These are phyloP conservation scores for Meta bourneti DNA, from an alignment of 2,888 invertebrate genomes.

Conservation along the genomic window DNA sequence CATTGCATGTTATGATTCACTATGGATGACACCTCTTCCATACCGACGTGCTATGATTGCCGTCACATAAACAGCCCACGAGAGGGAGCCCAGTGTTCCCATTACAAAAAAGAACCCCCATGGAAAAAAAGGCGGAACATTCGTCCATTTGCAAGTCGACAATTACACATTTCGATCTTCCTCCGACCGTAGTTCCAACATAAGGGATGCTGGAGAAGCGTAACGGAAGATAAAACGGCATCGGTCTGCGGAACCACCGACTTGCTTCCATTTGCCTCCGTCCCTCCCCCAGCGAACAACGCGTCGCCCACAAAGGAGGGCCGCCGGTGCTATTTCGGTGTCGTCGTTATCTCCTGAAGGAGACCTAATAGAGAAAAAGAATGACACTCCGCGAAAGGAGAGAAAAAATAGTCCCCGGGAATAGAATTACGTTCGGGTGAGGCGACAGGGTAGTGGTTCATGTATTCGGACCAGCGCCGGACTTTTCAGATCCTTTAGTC, in stretches of 20 bases:
- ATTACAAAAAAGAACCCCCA: too few relatives aligned
- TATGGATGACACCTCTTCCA: too few relatives aligned
- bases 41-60: too few relatives aligned
- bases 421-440: background rate
- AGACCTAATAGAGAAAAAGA: constrained; percentile 7
- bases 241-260: background rate
- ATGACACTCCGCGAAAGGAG: background rate
- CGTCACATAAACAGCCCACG: too few relatives aligned
- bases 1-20: too few relatives aligned
- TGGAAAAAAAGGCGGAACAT: too few relatives aligned
- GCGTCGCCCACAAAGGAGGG: background rate
- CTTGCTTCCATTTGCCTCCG: background rate
- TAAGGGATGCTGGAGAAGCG: background rate
- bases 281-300: background rate
- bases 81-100: too few relatives aligned
- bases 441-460: background rate
- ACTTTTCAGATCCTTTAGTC: too few relatives aligned
- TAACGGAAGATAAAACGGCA: background rate
- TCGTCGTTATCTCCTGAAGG: constrained; percentile 23
- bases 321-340: constrained; percentile 18
- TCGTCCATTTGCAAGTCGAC: background rate
- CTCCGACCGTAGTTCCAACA: background rate
- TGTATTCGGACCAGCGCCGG: too few relatives aligned
- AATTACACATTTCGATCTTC: background rate
- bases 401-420: background rate